Conservation (phyloP, 92 coral and sea anemone genomes). For the Porites lobata region DNA sequence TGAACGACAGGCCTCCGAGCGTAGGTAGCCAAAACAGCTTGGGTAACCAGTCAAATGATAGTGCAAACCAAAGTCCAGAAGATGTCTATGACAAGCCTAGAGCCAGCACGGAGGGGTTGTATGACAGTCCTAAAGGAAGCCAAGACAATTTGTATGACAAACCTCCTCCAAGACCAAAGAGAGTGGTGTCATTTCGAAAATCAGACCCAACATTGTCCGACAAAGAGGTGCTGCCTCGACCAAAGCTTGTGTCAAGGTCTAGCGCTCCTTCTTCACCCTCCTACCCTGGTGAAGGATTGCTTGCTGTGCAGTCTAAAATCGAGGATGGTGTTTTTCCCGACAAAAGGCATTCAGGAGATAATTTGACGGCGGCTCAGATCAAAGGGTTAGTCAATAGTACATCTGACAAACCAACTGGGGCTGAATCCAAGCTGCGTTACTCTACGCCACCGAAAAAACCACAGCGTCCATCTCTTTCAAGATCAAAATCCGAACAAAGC, state of each 20-base stretch:
- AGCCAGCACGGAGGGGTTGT: conserved; percentile 33
- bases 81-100: conserved; percentile 45
- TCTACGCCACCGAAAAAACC: conserved; percentile 34
- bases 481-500: conserved; percentile 23
- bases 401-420: background rate
- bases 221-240: background rate
- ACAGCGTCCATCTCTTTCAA: conserved; percentile 6
- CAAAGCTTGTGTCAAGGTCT: conserved; percentile 13
- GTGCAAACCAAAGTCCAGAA: conserved; percentile 4
- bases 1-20: conserved; percentile 36
- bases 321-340: conserved; percentile 9
- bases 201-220: conserved; percentile 36
- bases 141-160: conserved; percentile 33
- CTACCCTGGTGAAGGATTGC: background rate
- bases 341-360: conserved; percentile 41
- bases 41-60: background rate
- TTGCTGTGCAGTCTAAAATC: background rate
- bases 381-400: background rate
- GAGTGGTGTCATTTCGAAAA: conserved; percentile 8
- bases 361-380: background rate
- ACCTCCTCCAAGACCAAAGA: conserved; percentile 22
- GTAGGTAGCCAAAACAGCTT: conserved; percentile 22
- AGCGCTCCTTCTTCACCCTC: conserved; percentile 32
- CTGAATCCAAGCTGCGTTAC: conserved; percentile 1
- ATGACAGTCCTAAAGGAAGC: conserved; percentile 42